Percentiles rank a stretch among this genome's conserved stretches.
phyloP scores from a whole-genome alignment of 2,888 invertebrate species.

The Taphrorychus bicolor region DNA sequence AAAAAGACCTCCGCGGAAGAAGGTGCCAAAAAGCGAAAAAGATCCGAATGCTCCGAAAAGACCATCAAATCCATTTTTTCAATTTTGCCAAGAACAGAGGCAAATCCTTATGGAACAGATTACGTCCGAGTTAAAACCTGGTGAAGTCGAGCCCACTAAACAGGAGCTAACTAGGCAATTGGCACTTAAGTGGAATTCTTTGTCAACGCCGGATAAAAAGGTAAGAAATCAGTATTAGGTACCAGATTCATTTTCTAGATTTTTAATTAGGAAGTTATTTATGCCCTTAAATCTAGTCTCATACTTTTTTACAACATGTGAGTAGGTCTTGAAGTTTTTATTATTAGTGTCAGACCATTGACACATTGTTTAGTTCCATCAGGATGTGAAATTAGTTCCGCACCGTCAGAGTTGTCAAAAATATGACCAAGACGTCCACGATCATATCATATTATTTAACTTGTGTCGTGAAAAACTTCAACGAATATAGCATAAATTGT shows the following conservation, averaged over 20 bases:
- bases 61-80: slow-evolving; percentile 82
- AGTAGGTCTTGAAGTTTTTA: too few relatives aligned
- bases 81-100: slow-evolving; percentile 80
- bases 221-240: slow-evolving; percentile 56
- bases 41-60: slow-evolving; percentile 82
- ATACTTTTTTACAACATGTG: too few relatives aligned
- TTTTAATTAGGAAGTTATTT: neutral
- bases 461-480: too few relatives aligned
- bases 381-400: too few relatives aligned
- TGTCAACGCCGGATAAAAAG: slow-evolving; percentile 74
- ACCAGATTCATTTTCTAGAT: too few relatives aligned
- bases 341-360: too few relatives aligned
- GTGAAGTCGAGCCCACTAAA: slow-evolving; percentile 73
- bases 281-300: too few relatives aligned
- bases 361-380: too few relatives aligned
- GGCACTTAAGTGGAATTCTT: slow-evolving; percentile 76
- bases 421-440: too few relatives aligned
- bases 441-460: too few relatives aligned
- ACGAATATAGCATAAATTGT: too few relatives aligned
- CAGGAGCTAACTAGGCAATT: slow-evolving; percentile 78
- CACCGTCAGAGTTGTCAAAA: too few relatives aligned
- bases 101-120: slow-evolving; percentile 75
- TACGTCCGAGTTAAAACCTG: slow-evolving; percentile 64
- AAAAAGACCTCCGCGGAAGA: slow-evolving; percentile 64
- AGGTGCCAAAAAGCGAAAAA: slow-evolving; percentile 65